Conservation (phyloP, 2,113 vertebrate species). For the Ranitomeya imitator region DNA sequence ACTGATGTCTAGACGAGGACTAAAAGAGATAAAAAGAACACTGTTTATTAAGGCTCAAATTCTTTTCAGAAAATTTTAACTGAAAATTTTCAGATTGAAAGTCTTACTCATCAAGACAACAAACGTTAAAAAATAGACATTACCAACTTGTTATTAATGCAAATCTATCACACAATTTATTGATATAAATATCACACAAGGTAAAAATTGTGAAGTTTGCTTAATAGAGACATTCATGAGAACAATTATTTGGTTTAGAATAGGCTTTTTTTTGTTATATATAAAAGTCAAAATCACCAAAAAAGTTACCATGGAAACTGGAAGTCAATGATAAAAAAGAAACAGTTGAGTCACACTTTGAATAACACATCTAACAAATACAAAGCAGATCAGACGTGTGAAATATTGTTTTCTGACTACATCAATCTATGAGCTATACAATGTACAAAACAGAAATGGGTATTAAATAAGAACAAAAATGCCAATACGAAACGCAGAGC, state of each 20-base stretch:
- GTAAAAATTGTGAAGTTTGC: not conserved
- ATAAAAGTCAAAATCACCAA: not conserved
- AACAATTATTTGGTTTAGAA: conserved; percentile 25
- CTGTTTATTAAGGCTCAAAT: not conserved
- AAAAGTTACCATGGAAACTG: conserved; percentile 34
- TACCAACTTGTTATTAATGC: not conserved
- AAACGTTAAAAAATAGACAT: not conserved
- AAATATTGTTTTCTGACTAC: conserved; percentile 13
- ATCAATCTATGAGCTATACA: not conserved
- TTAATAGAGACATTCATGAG: not conserved
- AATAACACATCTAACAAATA: conserved; percentile 31
- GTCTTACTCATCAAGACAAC: not conserved
- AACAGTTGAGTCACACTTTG: conserved; percentile 42
- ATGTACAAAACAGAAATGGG: not conserved
- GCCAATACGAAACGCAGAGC: not conserved
- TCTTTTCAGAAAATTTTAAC: not conserved
- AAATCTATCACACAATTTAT: not conserved
- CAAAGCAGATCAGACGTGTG: not conserved
- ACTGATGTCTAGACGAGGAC: too few relatives aligned
- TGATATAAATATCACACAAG: not conserved
- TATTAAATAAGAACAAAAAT: not conserved
- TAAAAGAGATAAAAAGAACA: not conserved
- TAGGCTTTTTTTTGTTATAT: conserved; percentile 19
- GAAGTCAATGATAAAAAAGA: conserved; percentile 15
- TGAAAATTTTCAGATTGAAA: not conserved